Evolutionary conservation across 1,140 invertebrate genomes (phyloP).

Genomic region (Cydia strobilella): DNA sequence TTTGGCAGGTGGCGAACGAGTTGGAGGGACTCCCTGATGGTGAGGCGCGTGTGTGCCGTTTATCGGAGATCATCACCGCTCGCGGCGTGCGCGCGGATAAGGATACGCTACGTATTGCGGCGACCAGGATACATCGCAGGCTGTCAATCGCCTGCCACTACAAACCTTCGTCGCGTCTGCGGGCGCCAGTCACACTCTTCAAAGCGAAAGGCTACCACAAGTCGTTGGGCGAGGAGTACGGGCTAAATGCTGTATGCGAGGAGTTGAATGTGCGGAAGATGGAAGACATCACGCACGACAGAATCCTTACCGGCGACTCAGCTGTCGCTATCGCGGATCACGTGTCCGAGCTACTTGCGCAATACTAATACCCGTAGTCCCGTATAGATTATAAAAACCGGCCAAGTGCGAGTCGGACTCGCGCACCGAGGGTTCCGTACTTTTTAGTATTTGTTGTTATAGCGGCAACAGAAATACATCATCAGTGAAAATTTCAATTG

Average conservation of each 20-base stretch:
- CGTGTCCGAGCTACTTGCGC: slow-evolving; percentile 57
- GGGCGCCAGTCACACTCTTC: slow-evolving; percentile 87
- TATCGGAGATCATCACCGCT: slow-evolving; percentile 77
- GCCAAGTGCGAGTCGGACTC: too few relatives aligned
- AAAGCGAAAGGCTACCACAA: slow-evolving; percentile 90
- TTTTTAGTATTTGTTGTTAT: too few relatives aligned
- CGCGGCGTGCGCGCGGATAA: slow-evolving; percentile 61
- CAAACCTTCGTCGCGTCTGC: slow-evolving; percentile 83
- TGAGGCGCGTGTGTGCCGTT: slow-evolving; percentile 80
- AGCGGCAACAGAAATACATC: too few relatives aligned
- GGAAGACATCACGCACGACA: slow-evolving; percentile 90
- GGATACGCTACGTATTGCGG: slow-evolving; percentile 83
- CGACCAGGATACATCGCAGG: slow-evolving; percentile 88
- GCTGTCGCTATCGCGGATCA: slow-evolving; percentile 83
- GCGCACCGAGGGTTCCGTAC: too few relatives aligned
- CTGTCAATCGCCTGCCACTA: slow-evolving; percentile 87
- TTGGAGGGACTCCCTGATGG: slow-evolving; percentile 78
- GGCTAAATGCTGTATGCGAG: slow-evolving; percentile 87
- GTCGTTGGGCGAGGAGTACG: slow-evolving; percentile 88
- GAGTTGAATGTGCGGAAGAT: slow-evolving; percentile 85
- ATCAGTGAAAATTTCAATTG: too few relatives aligned
- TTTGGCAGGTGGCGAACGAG: slow-evolving; percentile 80
- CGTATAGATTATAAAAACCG: too few relatives aligned
- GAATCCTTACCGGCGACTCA: slow-evolving; percentile 86
- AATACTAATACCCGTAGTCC: too few relatives aligned